Evolutionary conservation across 2,113 vertebrate genomes (phyloP).

Genomic region (Mormyrus iriodes): DNA sequence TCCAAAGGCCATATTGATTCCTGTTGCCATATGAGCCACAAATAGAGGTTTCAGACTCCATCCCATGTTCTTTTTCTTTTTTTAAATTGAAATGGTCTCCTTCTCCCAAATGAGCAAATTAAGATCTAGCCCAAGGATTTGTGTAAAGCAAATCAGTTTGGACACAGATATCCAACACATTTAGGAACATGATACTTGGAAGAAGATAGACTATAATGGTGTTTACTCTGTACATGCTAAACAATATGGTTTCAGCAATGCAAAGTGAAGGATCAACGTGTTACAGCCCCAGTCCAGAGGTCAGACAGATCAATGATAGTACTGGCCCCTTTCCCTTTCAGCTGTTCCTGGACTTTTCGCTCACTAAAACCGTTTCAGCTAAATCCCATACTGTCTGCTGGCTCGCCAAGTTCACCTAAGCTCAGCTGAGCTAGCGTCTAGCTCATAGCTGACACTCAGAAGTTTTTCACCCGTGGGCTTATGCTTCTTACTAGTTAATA

Average conservation of each 20-base stretch:
- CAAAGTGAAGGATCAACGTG: constrained; percentile 2
- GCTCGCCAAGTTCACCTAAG: background rate
- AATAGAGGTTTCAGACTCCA: background rate
- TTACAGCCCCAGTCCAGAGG: constrained; percentile 29
- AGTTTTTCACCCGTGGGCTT: background rate
- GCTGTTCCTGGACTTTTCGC: constrained; percentile 20
- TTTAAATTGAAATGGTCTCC: background rate
- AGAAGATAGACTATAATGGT: background rate
- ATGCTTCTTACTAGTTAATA: background rate
- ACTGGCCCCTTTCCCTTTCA: background rate
- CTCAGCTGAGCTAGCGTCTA: background rate
- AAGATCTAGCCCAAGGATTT: background rate
- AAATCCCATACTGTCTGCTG: background rate
- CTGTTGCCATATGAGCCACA: background rate
- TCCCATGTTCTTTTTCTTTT: background rate
- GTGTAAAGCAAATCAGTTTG: background rate
- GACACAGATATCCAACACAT: background rate
- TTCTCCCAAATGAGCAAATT: constrained; percentile 7
- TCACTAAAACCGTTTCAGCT: background rate
- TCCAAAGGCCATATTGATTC: background rate
- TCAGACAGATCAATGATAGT: constrained; percentile 28
- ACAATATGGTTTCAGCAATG: background rate
- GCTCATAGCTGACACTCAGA: background rate
- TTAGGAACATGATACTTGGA: background rate
- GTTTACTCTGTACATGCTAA: background rate